Evolutionary conservation across 2,888 invertebrate species (phyloP).

Genomic region (Gasteruption jaculator): DNA sequence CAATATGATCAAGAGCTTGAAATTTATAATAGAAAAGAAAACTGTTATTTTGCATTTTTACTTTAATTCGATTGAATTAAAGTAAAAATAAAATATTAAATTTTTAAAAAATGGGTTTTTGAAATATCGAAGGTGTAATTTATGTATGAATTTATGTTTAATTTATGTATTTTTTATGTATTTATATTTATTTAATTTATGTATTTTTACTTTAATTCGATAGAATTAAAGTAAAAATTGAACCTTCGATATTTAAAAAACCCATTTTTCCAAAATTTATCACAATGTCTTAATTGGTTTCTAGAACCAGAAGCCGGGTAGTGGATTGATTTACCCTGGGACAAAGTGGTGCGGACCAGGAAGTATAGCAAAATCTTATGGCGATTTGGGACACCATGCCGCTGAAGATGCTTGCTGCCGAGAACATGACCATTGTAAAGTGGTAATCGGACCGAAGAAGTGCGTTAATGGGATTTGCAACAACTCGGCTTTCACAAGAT

Average conservation of each 20-base stretch:
- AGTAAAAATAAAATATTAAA: no score
- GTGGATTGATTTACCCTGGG: conserved; percentile 55
- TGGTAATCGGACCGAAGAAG: conserved; percentile 58
- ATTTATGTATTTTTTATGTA: no score
- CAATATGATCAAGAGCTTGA: no score
- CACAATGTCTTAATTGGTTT: no score
- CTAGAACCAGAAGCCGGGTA: conserved; percentile 36
- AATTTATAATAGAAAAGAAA: no score
- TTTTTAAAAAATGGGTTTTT: no score
- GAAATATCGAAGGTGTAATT: no score
- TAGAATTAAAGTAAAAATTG: conserved; percentile 1
- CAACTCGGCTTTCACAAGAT: conserved; percentile 64
- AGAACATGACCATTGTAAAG: conserved; percentile 69
- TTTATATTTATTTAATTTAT: background rate
- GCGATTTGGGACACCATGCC: conserved; percentile 62
- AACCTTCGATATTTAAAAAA: no score
- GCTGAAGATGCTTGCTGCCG: conserved; percentile 70
- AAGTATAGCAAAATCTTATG: conserved; percentile 58
- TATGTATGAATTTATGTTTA: no score
- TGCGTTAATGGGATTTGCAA: conserved; percentile 67
- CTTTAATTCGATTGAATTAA: no score
- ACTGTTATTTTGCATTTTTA: no score
- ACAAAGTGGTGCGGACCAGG: conserved; percentile 80
- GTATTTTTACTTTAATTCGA: no score
- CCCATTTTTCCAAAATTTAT: background rate